Conservation (phyloP, 2,888 invertebrate genomes). For the Patella caerulea region DNA sequence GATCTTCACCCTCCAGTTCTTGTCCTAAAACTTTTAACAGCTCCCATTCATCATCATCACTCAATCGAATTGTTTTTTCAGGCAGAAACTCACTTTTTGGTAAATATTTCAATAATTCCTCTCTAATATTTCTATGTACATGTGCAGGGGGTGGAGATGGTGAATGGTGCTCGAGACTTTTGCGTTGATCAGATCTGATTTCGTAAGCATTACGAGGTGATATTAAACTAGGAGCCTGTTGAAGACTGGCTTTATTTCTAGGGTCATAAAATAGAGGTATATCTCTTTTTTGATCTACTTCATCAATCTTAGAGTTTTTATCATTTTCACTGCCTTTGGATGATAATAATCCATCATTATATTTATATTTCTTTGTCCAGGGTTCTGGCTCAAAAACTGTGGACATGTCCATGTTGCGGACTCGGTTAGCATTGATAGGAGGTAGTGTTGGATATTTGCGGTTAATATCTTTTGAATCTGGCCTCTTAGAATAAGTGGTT, state of each 20-base stretch:
- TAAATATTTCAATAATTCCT: conserved; percentile 37
- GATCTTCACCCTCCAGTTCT: conserved; percentile 49
- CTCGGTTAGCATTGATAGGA: conserved; percentile 51
- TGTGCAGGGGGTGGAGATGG: conserved; percentile 9
- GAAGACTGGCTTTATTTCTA: neutral
- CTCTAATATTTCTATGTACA: conserved; percentile 23
- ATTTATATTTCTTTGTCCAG: conserved; percentile 40
- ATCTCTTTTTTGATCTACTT: neutral
- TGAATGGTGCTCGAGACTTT: neutral
- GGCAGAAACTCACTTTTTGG: conserved; percentile 55
- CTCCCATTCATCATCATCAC: conserved; percentile 48
- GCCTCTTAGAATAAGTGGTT: conserved; percentile 34
- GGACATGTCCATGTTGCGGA: conserved; percentile 46
- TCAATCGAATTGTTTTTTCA: conserved; percentile 45
- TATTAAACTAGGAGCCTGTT: neutral
- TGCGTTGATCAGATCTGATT: neutral
- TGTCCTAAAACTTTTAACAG: conserved; percentile 48
- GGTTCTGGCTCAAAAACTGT: conserved; percentile 57
- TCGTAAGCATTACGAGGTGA: neutral
- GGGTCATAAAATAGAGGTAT: neutral
- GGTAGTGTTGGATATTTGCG: conserved; percentile 46
- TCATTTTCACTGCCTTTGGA: neutral
- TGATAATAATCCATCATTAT: conserved; percentile 3
- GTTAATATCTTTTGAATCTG: conserved; percentile 55
- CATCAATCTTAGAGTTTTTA: neutral